Evolutionary conservation across 2,113 vertebrate genomes (phyloP).

Genomic region (Pagrus major): DNA sequence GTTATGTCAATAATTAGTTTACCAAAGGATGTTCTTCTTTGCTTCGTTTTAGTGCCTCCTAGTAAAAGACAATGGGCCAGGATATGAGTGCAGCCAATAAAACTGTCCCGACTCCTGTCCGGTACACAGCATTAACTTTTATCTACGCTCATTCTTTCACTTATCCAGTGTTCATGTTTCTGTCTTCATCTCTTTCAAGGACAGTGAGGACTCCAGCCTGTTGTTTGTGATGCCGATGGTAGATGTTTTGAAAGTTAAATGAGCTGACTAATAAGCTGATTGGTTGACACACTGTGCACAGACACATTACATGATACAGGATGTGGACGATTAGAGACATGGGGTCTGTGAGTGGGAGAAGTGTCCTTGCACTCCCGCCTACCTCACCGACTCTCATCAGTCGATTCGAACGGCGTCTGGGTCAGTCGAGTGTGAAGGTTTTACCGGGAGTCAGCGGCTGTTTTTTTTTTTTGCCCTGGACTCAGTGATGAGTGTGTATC

Average conservation of each 20-base stretch:
- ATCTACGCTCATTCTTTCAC: background rate
- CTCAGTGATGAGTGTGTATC: background rate
- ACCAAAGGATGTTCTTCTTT: background rate
- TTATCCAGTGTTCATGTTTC: background rate
- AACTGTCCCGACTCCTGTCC: background rate
- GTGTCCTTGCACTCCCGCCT: conserved; percentile 3
- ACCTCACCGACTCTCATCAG: conserved; percentile 32
- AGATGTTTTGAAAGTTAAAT: background rate
- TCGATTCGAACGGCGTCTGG: conserved; percentile 7
- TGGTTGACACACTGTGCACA: background rate
- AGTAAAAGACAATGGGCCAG: conserved; percentile 1
- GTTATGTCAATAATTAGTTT: conserved; percentile 1
- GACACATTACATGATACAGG: conserved; percentile 4
- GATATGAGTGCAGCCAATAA: conserved; percentile 10
- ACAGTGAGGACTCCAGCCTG: background rate
- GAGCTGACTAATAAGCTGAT: background rate
- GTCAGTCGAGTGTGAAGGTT: conserved; percentile 8
- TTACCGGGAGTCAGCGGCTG: conserved; percentile 13
- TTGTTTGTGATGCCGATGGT: background rate
- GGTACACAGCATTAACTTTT: conserved; percentile 16
- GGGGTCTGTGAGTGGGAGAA: conserved; percentile 11
- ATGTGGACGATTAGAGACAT: conserved; percentile 9
- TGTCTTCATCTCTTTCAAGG: background rate
- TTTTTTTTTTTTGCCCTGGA: background rate
- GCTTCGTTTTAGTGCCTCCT: conserved; percentile 2